These are phyloP conservation scores for Gerris buenoi DNA, from an alignment of 1,140 invertebrate species.

Conservation along the genomic window DNA sequence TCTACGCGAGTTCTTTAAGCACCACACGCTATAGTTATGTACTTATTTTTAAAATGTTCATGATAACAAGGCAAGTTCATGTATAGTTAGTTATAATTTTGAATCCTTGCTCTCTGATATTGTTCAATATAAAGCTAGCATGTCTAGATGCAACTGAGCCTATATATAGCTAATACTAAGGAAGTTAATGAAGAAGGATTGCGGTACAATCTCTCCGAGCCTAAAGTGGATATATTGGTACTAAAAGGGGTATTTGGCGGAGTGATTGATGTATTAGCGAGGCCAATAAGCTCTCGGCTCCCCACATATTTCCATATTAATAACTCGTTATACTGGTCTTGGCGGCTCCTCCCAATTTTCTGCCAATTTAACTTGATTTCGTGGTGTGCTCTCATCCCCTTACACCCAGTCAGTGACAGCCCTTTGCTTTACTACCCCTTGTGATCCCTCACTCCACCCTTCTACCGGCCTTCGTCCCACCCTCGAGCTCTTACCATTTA, in stretches of 20 bases:
- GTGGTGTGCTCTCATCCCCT: neutral
- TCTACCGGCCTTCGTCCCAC: too few species aligned
- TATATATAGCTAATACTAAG: too few species aligned
- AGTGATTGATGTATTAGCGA: neutral
- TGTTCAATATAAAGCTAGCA: too few species aligned
- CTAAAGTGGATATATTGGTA: neutral
- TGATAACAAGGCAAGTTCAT: too few species aligned
- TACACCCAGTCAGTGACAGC: neutral
- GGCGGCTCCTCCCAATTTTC: constrained; percentile 7
- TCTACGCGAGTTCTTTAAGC: too few species aligned
- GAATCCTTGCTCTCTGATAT: too few species aligned
- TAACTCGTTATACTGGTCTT: constrained; percentile 5
- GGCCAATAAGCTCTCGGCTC: neutral
- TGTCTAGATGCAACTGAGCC: too few species aligned
- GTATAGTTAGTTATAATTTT: too few species aligned
- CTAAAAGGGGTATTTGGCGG: constrained; percentile 2
- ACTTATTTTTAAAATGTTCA: too few species aligned
- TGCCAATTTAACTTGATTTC: constrained; percentile 10
- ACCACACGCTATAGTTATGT: too few species aligned
- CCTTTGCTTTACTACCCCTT: too few species aligned
- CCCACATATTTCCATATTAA: constrained; percentile 8
- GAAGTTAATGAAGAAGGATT: neutral
- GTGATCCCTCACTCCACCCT: neutral
- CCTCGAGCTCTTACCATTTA: too few species aligned
- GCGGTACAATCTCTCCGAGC: neutral